A percentile compares a stretch with the other conserved stretches of the same genome.
phyloP scores from a whole-genome alignment of 2,888 invertebrate genomes.

The Acanthococcus lagerstroemiae region DNA sequence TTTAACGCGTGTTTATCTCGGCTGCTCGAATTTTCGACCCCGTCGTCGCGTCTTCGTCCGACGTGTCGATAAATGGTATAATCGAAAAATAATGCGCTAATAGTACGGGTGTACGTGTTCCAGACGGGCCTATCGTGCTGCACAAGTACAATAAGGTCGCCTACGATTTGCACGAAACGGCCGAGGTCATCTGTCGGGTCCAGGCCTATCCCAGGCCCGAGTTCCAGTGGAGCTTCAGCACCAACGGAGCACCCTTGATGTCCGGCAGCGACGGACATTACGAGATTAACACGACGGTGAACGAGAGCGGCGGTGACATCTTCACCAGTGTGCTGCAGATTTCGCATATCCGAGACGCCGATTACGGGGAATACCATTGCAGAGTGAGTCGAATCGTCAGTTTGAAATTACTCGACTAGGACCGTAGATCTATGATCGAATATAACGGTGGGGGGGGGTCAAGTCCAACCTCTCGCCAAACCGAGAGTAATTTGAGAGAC shows the following conservation, averaged over 20 bases:
- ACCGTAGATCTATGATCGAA: not conserved
- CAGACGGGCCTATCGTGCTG: constrained; percentile 75
- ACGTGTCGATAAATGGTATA: not conserved
- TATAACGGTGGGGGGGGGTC: not conserved
- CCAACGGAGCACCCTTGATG: constrained; percentile 61
- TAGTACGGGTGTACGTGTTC: constrained; percentile 31
- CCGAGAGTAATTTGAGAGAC: not conserved
- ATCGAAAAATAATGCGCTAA: too few species aligned
- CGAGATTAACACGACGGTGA: constrained; percentile 67
- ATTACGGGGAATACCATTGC: constrained; percentile 87
- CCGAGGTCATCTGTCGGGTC: constrained; percentile 77
- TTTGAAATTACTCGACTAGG: too few species aligned
- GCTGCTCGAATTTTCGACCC: not conserved
- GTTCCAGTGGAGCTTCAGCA: constrained; percentile 81
- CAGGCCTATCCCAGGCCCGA: constrained; percentile 87
- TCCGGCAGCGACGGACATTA: constrained; percentile 72
- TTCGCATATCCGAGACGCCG: constrained; percentile 63
- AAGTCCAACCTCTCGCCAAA: too few species aligned
- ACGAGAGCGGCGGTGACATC: constrained; percentile 62
- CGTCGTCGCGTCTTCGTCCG: not conserved
- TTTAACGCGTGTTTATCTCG: not conserved
- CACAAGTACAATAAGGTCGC: constrained; percentile 82
- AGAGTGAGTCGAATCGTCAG: constrained; percentile 44
- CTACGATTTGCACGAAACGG: constrained; percentile 70
- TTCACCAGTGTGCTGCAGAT: constrained; percentile 65